A percentile compares a stretch with the other conserved stretches of the same genome.
phyloP scores from a whole-genome alignment of 2,888 invertebrate genomes.

The Drosophila aldrichi region DNA sequence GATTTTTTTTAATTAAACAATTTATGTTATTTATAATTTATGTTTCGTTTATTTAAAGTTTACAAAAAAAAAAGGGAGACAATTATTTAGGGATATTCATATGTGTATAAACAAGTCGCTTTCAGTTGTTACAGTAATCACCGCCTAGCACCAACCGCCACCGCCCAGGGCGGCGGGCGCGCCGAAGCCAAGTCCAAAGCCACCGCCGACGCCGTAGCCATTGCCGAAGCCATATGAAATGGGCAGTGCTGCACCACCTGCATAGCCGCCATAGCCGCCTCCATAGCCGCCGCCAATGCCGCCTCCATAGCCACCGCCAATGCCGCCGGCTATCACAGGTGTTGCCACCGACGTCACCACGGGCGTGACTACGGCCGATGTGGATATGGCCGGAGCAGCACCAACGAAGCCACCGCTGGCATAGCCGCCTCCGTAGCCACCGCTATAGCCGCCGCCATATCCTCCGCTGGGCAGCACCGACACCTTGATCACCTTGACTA shows the following conservation, averaged over 20 bases:
- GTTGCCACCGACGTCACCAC: slow-evolving; percentile 71
- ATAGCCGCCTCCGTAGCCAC: slow-evolving; percentile 41
- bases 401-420: slow-evolving; percentile 62
- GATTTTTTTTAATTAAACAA: not conserved
- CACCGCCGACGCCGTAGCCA: slow-evolving; percentile 48
- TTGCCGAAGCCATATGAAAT: not conserved
- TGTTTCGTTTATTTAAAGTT: slow-evolving; percentile 37
- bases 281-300: slow-evolving; percentile 28
- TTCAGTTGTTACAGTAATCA: slow-evolving; percentile 7
- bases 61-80: slow-evolving; percentile 32
- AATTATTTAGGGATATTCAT: not conserved
- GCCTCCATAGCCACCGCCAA: slow-evolving; percentile 46
- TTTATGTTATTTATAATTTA: slow-evolving; percentile 21
- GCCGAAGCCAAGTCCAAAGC: slow-evolving; percentile 66
- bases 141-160: slow-evolving; percentile 63
- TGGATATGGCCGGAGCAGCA: slow-evolving; percentile 68
- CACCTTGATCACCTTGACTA: slow-evolving; percentile 70
- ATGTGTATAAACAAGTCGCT: slow-evolving; percentile 13
- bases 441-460: slow-evolving; percentile 41
- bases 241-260: slow-evolving; percentile 15
- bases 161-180: slow-evolving; percentile 64
- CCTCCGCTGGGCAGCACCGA: slow-evolving; percentile 55
- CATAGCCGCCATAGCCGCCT: slow-evolving; percentile 44
- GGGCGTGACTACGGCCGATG: slow-evolving; percentile 75
- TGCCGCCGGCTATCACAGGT: slow-evolving; percentile 62